Evolutionary conservation across 1,140 invertebrate species (phyloP).

Genomic region (Mercenaria mercenaria): DNA sequence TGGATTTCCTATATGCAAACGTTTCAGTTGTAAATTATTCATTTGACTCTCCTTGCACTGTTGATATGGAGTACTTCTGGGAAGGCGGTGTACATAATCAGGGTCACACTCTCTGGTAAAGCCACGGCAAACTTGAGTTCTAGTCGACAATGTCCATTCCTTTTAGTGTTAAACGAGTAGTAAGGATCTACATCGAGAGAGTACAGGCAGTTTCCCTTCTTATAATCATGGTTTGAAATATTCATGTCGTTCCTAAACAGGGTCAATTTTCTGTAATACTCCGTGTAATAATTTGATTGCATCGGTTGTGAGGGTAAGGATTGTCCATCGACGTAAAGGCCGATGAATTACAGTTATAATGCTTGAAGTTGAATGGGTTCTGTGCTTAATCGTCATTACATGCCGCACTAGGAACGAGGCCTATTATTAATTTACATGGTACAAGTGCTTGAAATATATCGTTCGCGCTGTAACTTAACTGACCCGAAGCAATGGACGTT

Average conservation of each 20-base stretch:
- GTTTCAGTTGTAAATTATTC: neutral
- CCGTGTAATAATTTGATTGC: neutral
- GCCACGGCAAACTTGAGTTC: conserved; percentile 15
- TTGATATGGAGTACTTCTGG: too few relatives aligned
- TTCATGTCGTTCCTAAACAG: neutral
- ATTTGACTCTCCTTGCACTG: neutral
- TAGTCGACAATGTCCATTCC: neutral
- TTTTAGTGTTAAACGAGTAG: too few relatives aligned
- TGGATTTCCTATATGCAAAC: neutral
- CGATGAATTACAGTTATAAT: neutral
- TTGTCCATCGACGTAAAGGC: conserved; percentile 26
- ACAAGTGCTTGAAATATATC: conserved; percentile 62
- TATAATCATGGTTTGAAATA: neutral
- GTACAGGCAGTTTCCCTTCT: conserved; percentile 20
- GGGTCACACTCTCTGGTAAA: too few relatives aligned
- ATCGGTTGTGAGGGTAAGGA: conserved; percentile 2
- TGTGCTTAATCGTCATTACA: neutral
- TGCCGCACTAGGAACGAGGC: conserved; percentile 5
- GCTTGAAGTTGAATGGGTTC: conserved; percentile 30
- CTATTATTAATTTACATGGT: conserved; percentile 53
- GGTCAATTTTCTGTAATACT: neutral
- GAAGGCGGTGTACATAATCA: too few relatives aligned
- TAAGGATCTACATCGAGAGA: too few relatives aligned
- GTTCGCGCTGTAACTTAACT: too few relatives aligned
- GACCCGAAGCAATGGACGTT: too few relatives aligned